Evolutionary conservation across 1,140 invertebrate species (phyloP).

Genomic region (Neodiprion fabricii): DNA sequence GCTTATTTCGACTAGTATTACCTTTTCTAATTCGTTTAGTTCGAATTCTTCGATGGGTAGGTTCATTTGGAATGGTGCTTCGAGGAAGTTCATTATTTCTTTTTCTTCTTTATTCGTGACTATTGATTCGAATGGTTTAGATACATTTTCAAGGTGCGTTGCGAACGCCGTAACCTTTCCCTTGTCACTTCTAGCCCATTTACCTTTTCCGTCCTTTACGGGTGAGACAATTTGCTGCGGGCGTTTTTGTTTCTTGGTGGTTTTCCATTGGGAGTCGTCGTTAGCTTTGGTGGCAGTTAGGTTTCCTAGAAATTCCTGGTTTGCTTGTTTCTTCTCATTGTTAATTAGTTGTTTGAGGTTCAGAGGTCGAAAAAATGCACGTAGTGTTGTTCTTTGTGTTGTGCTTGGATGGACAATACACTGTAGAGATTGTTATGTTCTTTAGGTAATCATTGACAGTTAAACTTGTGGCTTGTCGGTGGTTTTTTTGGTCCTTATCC

Average conservation of each 20-base stretch:
- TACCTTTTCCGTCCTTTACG: slow-evolving; percentile 18
- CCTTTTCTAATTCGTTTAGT: too few species aligned
- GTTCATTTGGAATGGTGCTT: too few species aligned
- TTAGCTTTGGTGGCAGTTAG: slow-evolving; percentile 15
- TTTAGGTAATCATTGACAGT: slow-evolving; percentile 16
- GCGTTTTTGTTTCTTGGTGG: slow-evolving; percentile 31
- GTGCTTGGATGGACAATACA: slow-evolving; percentile 35
- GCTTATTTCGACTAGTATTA: too few species aligned
- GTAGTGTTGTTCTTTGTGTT: slow-evolving; percentile 26
- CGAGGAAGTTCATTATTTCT: too few species aligned
- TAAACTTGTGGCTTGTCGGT: slow-evolving; percentile 32
- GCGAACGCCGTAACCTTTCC: slow-evolving; percentile 29
- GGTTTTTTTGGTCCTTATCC: slow-evolving; percentile 19
- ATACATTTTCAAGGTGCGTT: slow-evolving; percentile 20
- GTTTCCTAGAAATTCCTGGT: slow-evolving; percentile 19
- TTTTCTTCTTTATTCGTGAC: not conserved
- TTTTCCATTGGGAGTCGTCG: slow-evolving; percentile 34
- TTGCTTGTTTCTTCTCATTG: slow-evolving; percentile 12
- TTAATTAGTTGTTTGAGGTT: not conserved
- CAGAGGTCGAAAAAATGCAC: slow-evolving; percentile 23
- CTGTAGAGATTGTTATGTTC: slow-evolving; percentile 21
- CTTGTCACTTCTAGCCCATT: slow-evolving; percentile 25
- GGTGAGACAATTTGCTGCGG: slow-evolving; percentile 28
- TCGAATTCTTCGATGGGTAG: too few species aligned
- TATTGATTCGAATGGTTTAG: slow-evolving; percentile 16